These are phyloP conservation scores for Urocynchramus pylzowi DNA, from an alignment of 2,113 vertebrate species.

Conservation along the genomic window DNA sequence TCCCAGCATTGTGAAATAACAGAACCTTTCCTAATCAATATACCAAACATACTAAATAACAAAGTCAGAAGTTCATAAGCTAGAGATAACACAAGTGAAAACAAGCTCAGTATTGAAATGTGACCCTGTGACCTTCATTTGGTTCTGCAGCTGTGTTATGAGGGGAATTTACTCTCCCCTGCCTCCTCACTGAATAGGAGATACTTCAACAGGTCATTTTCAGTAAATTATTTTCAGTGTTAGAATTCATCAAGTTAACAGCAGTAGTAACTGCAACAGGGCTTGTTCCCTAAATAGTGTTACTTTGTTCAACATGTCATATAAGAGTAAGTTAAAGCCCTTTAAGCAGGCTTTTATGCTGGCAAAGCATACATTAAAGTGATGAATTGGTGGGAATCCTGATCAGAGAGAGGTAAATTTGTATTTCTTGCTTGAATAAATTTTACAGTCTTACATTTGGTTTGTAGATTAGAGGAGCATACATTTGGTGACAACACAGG, in stretches of 20 bases:
- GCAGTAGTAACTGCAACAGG: not conserved
- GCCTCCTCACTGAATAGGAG: not conserved
- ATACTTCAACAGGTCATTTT: not conserved
- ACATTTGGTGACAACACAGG: conserved; percentile 52
- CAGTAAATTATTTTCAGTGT: not conserved
- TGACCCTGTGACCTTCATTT: not conserved
- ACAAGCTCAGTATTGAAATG: not conserved
- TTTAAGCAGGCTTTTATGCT: conserved; percentile 16
- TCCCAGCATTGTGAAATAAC: not conserved
- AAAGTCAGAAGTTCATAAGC: not conserved
- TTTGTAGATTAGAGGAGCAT: conserved; percentile 58
- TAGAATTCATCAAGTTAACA: not conserved
- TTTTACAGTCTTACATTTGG: conserved; percentile 53
- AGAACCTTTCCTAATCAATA: conserved; percentile 10
- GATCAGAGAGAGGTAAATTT: conserved; percentile 63
- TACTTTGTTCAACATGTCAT: conserved; percentile 6
- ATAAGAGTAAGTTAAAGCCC: conserved; percentile 1
- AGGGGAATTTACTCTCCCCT: not conserved
- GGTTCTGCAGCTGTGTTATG: not conserved
- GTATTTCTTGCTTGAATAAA: conserved; percentile 63
- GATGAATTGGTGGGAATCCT: conserved; percentile 62
- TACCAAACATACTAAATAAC: not conserved
- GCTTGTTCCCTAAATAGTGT: not conserved
- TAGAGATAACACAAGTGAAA: not conserved
- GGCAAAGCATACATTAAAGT: conserved; percentile 62